Conservation (phyloP, 2,888 invertebrate genomes). For the Sympetrum striolatum region DNA sequence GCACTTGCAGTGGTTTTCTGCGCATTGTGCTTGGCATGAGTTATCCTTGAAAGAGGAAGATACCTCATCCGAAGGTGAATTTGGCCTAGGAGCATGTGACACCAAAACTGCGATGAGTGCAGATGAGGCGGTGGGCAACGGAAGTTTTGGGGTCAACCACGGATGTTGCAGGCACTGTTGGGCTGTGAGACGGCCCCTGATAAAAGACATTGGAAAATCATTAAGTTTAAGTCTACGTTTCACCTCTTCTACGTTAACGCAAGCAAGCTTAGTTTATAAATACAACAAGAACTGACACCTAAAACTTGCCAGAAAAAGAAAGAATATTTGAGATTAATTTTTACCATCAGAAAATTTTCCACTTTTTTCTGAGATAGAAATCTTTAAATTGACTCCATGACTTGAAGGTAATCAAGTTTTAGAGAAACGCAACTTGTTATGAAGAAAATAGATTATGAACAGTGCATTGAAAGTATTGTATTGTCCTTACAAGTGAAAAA, state of each 20-base stretch:
- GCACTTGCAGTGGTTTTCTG: conserved; percentile 18
- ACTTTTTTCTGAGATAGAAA: no score
- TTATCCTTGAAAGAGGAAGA: neutral
- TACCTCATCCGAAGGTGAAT: neutral
- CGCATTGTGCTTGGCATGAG: neutral
- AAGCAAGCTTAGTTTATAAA: neutral
- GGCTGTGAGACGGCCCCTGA: conserved; percentile 87
- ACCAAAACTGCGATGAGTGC: conserved; percentile 16
- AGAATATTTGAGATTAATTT: no score
- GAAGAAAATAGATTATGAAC: no score
- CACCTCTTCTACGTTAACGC: neutral
- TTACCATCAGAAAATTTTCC: no score
- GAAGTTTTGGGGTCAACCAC: conserved; percentile 69
- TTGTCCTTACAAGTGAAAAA: no score
- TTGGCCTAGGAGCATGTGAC: neutral
- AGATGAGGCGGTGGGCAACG: neutral
- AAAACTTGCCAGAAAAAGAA: no score
- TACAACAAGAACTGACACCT: no score
- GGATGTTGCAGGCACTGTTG: conserved; percentile 88
- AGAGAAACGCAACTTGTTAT: no score
- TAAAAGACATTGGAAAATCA: conserved; percentile 54
- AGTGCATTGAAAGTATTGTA: no score
- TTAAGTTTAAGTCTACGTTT: neutral
- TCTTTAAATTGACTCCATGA: no score
- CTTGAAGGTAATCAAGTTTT: no score